Evolutionary conservation across 2,888 invertebrate genomes (phyloP).

Genomic region (Volucella inflata): DNA sequence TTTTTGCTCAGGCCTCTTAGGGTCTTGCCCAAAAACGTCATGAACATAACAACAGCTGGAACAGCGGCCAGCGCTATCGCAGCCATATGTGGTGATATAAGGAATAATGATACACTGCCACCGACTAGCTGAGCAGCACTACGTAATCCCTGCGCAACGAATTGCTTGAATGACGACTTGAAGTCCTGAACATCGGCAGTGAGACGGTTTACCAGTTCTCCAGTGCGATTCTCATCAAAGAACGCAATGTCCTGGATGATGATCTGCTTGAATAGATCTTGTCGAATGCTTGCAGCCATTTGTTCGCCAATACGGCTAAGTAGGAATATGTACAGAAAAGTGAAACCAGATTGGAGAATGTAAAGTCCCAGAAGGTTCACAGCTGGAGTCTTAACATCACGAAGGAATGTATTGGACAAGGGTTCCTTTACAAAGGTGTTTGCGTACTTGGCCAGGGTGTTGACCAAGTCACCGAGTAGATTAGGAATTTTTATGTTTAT

Average conservation of each 20-base stretch:
- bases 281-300: constrained; percentile 92
- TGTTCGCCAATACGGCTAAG: constrained; percentile 95
- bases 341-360: constrained; percentile 88
- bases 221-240: constrained; percentile 95
- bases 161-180: constrained; percentile 97
- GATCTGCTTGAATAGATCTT: constrained; percentile 92
- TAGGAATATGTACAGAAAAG: constrained; percentile 94
- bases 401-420: constrained; percentile 81
- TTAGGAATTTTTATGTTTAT: constrained; percentile 95
- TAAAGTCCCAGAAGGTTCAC: constrained; percentile 82
- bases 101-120: constrained; percentile 86
- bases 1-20: constrained; percentile 90
- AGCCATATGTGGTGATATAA: constrained; percentile 96
- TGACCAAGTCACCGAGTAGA: constrained; percentile 92
- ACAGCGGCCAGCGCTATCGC: constrained; percentile 92
- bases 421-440: constrained; percentile 84
- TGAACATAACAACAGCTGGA: constrained; percentile 93
- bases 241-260: constrained; percentile 93
- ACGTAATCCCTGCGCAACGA: constrained; percentile 95
- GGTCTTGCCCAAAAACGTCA: constrained; percentile 91
- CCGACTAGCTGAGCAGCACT: constrained; percentile 92
- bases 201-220: constrained; percentile 95
- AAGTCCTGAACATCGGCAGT: constrained; percentile 98
- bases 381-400: constrained; percentile 81
- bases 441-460: constrained; percentile 88